These are phyloP conservation scores for Rhagium mordax DNA, from an alignment of 2,888 invertebrate species.

Conservation along the genomic window DNA sequence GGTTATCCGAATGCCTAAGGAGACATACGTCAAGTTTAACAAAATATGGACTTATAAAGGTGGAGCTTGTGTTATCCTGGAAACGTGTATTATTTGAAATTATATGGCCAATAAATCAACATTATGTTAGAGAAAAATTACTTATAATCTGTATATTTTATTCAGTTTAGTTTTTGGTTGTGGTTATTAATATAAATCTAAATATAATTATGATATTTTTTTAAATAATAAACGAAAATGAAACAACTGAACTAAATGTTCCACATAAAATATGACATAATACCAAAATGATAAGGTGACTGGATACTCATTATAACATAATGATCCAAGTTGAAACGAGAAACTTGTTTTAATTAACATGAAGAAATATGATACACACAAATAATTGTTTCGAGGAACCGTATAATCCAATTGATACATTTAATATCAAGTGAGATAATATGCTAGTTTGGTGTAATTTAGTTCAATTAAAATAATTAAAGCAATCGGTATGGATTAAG, in stretches of 20 bases:
- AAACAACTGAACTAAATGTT: too few species aligned
- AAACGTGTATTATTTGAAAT: constrained; percentile 37
- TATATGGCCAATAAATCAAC: constrained; percentile 34
- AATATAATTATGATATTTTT: too few species aligned
- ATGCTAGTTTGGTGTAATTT: neutral
- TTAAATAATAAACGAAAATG: too few species aligned
- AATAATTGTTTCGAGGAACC: neutral
- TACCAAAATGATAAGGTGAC: too few species aligned
- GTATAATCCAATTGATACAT: neutral
- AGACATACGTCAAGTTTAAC: constrained; percentile 54
- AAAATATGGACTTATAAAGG: constrained; percentile 64
- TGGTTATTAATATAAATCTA: too few species aligned
- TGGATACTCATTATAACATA: too few species aligned
- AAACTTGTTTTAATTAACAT: neutral
- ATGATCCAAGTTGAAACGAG: neutral
- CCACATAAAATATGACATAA: too few species aligned
- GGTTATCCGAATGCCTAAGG: constrained; percentile 41
- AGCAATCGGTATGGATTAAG: neutral
- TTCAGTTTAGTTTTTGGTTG: too few species aligned
- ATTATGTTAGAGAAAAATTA: neutral
- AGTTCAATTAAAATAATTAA: neutral
- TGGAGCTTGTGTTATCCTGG: constrained; percentile 37
- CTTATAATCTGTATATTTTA: too few species aligned
- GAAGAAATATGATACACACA: neutral
- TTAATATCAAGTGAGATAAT: neutral